Conservation (phyloP, 35 echinoderm and acorn worm genomes). For the Holothuria glaberrima region DNA sequence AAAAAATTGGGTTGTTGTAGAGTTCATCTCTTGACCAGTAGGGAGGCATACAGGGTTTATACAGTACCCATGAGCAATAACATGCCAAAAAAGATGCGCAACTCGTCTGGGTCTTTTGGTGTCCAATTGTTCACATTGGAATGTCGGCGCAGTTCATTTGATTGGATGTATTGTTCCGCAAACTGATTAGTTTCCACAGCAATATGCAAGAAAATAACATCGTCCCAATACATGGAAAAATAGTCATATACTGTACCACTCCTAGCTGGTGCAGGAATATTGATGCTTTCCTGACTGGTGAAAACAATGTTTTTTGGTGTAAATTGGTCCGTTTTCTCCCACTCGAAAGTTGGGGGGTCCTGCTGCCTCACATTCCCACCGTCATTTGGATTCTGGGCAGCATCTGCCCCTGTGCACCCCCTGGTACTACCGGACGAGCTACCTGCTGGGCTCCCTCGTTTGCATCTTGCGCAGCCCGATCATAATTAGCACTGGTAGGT, state of each 20-base stretch:
- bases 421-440: background rate
- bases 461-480: background rate
- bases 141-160: background rate
- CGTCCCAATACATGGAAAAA: constrained; percentile 22
- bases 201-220: background rate
- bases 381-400: background rate
- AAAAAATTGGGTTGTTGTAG: constrained; percentile 34
- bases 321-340: background rate
- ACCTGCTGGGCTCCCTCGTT: background rate
- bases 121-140: background rate
- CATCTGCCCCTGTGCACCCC: background rate
- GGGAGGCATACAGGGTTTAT: background rate
- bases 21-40: constrained; percentile 13
- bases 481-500: no score
- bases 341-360: background rate
- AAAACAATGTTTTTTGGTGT: background rate
- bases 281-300: background rate
- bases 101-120: background rate
- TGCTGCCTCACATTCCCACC: background rate
- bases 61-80: background rate
- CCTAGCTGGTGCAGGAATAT: background rate
- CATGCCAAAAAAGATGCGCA: background rate
- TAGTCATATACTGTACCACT: background rate
- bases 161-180: background rate
- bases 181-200: background rate